Base-by-base conservation (phyloP, 2,888 invertebrate species). In the Tachystola acroxantha region DNA sequence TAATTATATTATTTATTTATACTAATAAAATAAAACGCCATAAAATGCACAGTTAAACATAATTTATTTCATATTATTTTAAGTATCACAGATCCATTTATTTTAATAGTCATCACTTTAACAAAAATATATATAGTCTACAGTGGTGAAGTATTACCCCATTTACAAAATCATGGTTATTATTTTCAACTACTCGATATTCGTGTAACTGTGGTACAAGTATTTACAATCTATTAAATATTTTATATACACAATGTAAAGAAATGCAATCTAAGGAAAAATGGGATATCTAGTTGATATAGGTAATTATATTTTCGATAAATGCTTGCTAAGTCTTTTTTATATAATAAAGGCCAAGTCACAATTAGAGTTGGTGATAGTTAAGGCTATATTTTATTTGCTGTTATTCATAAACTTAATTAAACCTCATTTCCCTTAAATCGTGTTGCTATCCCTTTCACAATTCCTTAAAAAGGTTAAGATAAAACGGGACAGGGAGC, bases 41-140 rank as follows among this genome's bases (percentile, higher is more conserved):
- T 32, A n/a, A 34, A 44, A 40, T 63, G 48, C 85, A 85, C 85
- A 86, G 75, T 85, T 85, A 86, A 85, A 84, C 86, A 86, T 86
- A 85, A 84, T 84, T 85, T 85, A 85, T 81, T 84, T 82, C 72
- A 81, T 82, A 81, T 80, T 85, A 84, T 79, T 80, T 75, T 81
- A 84, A 84, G 76, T 86, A 85, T 85, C 86, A 86, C 86, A 86
- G 86, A 86, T 85, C 63, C 81, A 77, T 84, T 85, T 82, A 84
- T 82, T 79, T 84, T 81, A 80, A 81, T 82, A 82, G 74, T 84
- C 80, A 81, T 84, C 81, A 80, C 81, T 60, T 80, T 84, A 85
- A 84, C 84, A 84, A 85, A 85, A 85, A 85, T 85, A 84, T 79
- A 81, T 77, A 82, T 77, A 80, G 70, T 76, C 75, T 82, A 82